Evolutionary conservation across 2,888 invertebrate genomes (phyloP).

Genomic region (Aphidius colemani): DNA sequence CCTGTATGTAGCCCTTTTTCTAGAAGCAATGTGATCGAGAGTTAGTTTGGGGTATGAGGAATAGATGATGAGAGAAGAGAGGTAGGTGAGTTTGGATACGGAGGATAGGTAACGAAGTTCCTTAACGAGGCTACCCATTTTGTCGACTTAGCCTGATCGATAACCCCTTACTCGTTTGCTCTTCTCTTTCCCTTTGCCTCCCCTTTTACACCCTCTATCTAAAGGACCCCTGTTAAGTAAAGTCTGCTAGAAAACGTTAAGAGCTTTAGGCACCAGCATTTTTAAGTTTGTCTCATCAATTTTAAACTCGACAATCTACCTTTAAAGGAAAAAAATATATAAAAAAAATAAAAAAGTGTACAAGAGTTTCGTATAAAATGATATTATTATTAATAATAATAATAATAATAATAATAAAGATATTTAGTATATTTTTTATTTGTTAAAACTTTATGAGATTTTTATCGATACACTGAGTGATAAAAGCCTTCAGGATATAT

Average conservation of each 20-base stretch:
- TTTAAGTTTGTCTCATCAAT: conserved; percentile 4
- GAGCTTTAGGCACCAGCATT: too few species aligned
- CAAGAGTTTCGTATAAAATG: too few species aligned
- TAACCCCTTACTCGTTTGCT: conserved; percentile 46
- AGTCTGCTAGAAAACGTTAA: too few species aligned
- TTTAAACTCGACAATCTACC: not conserved
- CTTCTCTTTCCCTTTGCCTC: conserved; percentile 4
- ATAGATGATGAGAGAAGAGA: conserved; percentile 32
- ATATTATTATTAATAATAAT: too few species aligned
- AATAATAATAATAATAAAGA: too few species aligned
- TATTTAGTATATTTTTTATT: too few species aligned
- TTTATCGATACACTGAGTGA: too few species aligned
- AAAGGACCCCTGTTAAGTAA: not conserved
- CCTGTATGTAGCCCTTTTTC: conserved; percentile 1
- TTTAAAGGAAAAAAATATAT: too few species aligned
- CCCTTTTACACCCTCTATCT: conserved; percentile 13
- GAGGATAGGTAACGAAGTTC: conserved; percentile 48
- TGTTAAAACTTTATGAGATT: too few species aligned
- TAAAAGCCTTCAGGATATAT: too few species aligned
- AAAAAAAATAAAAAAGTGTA: too few species aligned
- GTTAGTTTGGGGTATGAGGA: conserved; percentile 9
- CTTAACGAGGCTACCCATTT: conserved; percentile 55
- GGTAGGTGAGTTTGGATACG: not conserved
- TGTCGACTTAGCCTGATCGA: conserved; percentile 54
- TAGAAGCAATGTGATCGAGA: conserved; percentile 14